A percentile compares a stretch with the other conserved stretches of the same genome.
Conservation (phyloP, 2,797 vertebrate genomes). For the Pipistrellus kuhlii region DNA sequence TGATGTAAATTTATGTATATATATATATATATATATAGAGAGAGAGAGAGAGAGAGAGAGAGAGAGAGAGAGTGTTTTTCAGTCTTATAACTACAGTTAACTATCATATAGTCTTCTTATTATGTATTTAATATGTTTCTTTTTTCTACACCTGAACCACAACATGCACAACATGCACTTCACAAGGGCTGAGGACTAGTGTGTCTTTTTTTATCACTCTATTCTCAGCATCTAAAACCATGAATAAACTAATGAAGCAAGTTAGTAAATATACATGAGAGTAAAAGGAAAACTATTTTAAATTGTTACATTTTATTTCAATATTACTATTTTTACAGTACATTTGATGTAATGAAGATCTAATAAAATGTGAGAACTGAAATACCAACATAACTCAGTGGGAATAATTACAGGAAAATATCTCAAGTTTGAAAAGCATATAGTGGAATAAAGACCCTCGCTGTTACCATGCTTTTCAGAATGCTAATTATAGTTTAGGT, state of each 20-base stretch:
- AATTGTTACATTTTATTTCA: background rate
- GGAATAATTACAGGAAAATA: conserved; percentile 44
- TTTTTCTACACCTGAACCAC: background rate
- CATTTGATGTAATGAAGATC: background rate
- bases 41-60: no score
- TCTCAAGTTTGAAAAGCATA: background rate
- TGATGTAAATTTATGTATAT: background rate
- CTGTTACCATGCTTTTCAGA: conserved; percentile 45
- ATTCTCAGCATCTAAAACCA: conserved; percentile 14
- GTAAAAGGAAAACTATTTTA: conserved; percentile 37
- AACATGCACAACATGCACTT: background rate
- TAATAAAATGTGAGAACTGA: conserved; percentile 19
- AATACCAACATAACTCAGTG: background rate
- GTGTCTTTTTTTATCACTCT: background rate
- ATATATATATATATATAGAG: no score
- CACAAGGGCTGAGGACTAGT: background rate
- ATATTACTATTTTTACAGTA: conserved; percentile 4
- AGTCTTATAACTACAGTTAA: no score
- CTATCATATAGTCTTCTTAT: background rate
- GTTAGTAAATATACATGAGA: background rate
- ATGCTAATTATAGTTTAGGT: conserved; percentile 57
- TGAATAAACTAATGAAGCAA: conserved; percentile 14
- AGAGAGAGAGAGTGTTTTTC: no score
- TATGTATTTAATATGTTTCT: background rate
- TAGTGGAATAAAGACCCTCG: background rate